Percentiles rank a stretch among this genome's conserved stretches.
Evolutionary conservation across 2,888 invertebrate species (phyloP).

Genomic region (Cheilosia impressa): DNA sequence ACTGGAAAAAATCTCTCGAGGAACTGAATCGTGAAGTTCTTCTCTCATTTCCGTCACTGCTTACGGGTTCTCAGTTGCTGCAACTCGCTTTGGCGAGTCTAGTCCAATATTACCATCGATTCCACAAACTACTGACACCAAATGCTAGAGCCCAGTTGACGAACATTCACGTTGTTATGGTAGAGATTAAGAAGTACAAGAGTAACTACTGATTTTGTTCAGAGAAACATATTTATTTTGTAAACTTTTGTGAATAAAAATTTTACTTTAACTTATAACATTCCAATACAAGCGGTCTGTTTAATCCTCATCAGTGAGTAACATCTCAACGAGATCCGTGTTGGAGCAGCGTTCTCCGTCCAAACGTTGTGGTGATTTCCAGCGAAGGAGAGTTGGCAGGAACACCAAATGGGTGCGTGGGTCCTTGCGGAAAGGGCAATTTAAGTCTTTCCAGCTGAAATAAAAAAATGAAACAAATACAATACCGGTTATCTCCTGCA

Average conservation of each 20-base stretch:
- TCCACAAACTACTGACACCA: constrained; percentile 96
- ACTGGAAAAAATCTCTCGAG: constrained; percentile 98
- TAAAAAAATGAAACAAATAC: neutral
- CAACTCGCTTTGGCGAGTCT: constrained; percentile 97
- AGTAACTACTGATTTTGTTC: constrained; percentile 90
- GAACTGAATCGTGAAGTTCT: constrained; percentile 97
- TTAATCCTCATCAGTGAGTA: constrained; percentile 90
- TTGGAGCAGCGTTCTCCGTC: constrained; percentile 91
- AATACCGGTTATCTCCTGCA: too few species aligned
- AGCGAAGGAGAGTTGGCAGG: constrained; percentile 92
- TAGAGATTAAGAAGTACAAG: constrained; percentile 99
- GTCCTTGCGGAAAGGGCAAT: constrained; percentile 92
- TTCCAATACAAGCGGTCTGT: constrained; percentile 21
- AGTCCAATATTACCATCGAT: constrained; percentile 98
- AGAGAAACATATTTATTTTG: constrained; percentile 6
- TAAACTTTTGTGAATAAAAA: constrained; percentile 46
- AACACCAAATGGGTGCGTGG: constrained; percentile 88
- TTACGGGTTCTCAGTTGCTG: constrained; percentile 96
- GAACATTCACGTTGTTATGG: constrained; percentile 99
- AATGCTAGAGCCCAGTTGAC: constrained; percentile 94
- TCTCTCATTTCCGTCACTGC: constrained; percentile 97
- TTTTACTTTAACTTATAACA: constrained; percentile 50
- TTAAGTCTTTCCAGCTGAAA: constrained; percentile 92
- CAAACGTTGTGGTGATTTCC: constrained; percentile 91
- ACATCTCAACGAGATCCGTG: constrained; percentile 90